Conservation (phyloP, 92 coral and sea anemone species). For the Palythoa grandiflora region DNA sequence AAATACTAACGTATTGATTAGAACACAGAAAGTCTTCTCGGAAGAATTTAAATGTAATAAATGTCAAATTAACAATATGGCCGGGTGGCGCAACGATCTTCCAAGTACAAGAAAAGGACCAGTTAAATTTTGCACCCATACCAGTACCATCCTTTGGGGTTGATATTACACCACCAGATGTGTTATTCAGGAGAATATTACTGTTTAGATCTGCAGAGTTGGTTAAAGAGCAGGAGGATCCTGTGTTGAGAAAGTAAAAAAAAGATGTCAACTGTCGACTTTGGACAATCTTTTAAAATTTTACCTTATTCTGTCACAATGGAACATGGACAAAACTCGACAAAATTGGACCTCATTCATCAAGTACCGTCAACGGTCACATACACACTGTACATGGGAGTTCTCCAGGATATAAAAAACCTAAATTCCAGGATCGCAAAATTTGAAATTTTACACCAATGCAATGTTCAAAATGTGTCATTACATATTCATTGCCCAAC, state of each 20-base stretch:
- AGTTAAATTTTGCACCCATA: not conserved
- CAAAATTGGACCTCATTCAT: too few relatives aligned
- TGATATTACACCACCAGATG: slow-evolving; percentile 30
- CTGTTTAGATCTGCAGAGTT: slow-evolving; percentile 37
- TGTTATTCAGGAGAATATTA: slow-evolving; percentile 17
- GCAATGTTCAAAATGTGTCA: too few relatives aligned
- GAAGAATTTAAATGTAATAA: not conserved
- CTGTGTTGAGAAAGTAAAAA: not conserved
- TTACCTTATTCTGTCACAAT: too few relatives aligned
- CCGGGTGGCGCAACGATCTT: slow-evolving; percentile 30
- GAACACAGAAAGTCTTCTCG: not conserved
- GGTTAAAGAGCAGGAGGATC: slow-evolving; percentile 13
- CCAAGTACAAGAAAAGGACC: slow-evolving; percentile 6
- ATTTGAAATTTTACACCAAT: too few relatives aligned
- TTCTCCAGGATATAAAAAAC: too few relatives aligned
- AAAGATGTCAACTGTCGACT: not conserved
- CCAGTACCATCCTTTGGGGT: not conserved
- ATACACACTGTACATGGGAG: too few relatives aligned
- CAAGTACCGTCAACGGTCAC: too few relatives aligned
- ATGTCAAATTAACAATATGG: not conserved
- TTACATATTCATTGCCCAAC: too few relatives aligned
- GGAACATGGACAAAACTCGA: too few relatives aligned
- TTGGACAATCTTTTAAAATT: not conserved
- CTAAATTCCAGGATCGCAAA: too few relatives aligned
- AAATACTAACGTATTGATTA: slow-evolving; percentile 14